Base-by-base conservation (phyloP, 2,888 invertebrate genomes). In the Villa cingulata region DNA sequence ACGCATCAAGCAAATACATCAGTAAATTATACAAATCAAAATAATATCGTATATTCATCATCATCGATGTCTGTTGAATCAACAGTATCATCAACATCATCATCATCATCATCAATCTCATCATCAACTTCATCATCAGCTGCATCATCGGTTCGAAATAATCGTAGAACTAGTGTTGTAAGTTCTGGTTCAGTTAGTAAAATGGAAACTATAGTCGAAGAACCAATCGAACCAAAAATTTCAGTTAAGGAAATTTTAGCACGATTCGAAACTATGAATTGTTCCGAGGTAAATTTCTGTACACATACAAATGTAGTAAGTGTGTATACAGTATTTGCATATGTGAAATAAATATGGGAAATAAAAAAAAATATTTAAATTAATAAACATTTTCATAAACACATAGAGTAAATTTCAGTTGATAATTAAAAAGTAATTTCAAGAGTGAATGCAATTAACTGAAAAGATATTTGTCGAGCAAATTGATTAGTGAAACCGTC, bases 121-220 rank as follows among this genome's bases (percentile, higher is more conserved):
- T 41, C 46, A 16, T 48, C 45, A 17, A 41, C 45, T 20, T 41
- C 48, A n/a, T 43, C 49, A 12, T 32, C 51, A 16, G 12, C 27
- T 18, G 23, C 43, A 41, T 47, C 52, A 15, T 49, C 52, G n/a
- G 18, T 40, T 14, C 41, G 23, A 17, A 55, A 52, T 51, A 60
- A 61, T 44, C 61, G 70, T 14, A 60, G 69, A 27, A 62, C 62
- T 15, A 70, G 70, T 56, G 59, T 68, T 29, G 65, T 69, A 27
- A 70, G 67, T 57, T 65, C 57, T 66, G 66, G 66, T 47, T 78
- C 78, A 60, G 77, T 74, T 63, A 80, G 69, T 56, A 78, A 77
- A 64, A 86, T 86, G 86, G 86, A 85, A 67, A 86, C 86, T 43
- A 86, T 86, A 53, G 76, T 83, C 49, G 86, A 86, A 65, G 86